A percentile compares a stretch with the other conserved stretches of the same genome.
Evolutionary conservation across 2,113 vertebrate genomes (phyloP).

Genomic region (Apistogramma diplotaenia): DNA sequence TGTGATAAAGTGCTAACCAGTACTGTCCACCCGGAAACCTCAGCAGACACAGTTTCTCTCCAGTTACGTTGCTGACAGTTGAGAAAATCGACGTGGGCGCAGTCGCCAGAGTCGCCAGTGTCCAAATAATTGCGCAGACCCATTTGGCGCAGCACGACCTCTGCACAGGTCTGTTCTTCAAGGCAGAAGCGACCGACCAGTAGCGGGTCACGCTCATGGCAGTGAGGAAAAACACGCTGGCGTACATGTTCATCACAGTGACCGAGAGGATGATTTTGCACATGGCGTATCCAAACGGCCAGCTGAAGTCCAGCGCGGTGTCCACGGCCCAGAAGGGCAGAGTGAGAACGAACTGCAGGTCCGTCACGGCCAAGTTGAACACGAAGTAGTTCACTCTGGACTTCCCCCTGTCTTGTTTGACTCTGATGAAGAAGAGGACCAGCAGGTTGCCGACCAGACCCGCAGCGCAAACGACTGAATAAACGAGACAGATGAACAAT

Average conservation of each 20-base stretch:
- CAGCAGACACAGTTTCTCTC: slow-evolving; percentile 74
- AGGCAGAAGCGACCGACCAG: slow-evolving; percentile 65
- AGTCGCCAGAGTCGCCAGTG: slow-evolving; percentile 69
- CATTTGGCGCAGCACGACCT: slow-evolving; percentile 54
- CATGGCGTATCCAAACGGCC: slow-evolving; percentile 79
- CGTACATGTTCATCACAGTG: slow-evolving; percentile 79
- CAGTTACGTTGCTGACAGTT: slow-evolving; percentile 65
- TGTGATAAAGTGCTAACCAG: slow-evolving; percentile 73
- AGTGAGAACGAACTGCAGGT: slow-evolving; percentile 77
- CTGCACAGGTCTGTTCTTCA: slow-evolving; percentile 46
- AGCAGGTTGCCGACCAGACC: slow-evolving; percentile 73
- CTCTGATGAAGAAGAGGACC: slow-evolving; percentile 73
- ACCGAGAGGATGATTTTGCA: slow-evolving; percentile 76
- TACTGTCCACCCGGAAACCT: slow-evolving; percentile 74
- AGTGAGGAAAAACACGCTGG: slow-evolving; percentile 78
- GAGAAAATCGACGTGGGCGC: slow-evolving; percentile 74
- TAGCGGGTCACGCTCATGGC: slow-evolving; percentile 78
- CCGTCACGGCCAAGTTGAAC: slow-evolving; percentile 73
- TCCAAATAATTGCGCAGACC: slow-evolving; percentile 66
- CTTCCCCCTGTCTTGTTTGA: slow-evolving; percentile 53
- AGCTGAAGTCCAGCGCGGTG: slow-evolving; percentile 78
- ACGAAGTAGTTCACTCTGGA: slow-evolving; percentile 75
- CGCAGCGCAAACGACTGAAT: slow-evolving; percentile 70
- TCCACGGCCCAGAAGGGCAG: slow-evolving; percentile 80
- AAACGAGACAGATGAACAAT: slow-evolving; percentile 68